A percentile compares a stretch with the other conserved stretches of the same genome.
phyloP scores from a whole-genome alignment of 2,113 vertebrate genomes.

The Passer domesticus region DNA sequence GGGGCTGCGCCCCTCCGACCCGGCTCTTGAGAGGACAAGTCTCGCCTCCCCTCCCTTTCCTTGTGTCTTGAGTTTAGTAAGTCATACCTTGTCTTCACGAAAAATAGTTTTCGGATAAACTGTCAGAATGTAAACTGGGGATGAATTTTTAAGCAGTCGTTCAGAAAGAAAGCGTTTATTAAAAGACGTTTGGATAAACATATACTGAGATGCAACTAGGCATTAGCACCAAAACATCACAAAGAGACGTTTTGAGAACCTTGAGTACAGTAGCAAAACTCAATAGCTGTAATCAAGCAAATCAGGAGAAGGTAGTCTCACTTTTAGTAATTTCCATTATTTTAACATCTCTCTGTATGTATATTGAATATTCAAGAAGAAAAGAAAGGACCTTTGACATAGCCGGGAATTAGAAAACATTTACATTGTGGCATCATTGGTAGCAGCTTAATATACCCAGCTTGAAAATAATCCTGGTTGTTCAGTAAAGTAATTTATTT shows the following conservation, averaged over 20 bases:
- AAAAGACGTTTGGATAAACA: background rate
- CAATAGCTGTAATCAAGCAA: background rate
- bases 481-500: background rate
- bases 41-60: accelerated
- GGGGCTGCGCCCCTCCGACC: background rate
- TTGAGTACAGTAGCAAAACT: background rate
- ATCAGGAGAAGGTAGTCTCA: background rate
- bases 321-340: background rate
- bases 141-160: background rate
- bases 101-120: background rate
- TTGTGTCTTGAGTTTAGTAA: background rate
- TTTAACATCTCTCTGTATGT: background rate
- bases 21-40: background rate
- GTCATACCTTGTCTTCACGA: background rate
- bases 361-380: background rate
- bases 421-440: background rate
- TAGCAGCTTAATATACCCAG: background rate
- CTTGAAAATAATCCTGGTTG: background rate
- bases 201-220: no score
- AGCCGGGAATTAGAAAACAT: background rate
- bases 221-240: background rate
- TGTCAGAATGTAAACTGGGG: background rate
- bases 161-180: background rate
- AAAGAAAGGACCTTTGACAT: background rate
- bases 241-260: background rate